Percentiles rank a stretch among this genome's conserved stretches.
phyloP scores from a whole-genome alignment of 1,140 invertebrate genomes.

The silkworm (Bombyx mori) region DNA sequence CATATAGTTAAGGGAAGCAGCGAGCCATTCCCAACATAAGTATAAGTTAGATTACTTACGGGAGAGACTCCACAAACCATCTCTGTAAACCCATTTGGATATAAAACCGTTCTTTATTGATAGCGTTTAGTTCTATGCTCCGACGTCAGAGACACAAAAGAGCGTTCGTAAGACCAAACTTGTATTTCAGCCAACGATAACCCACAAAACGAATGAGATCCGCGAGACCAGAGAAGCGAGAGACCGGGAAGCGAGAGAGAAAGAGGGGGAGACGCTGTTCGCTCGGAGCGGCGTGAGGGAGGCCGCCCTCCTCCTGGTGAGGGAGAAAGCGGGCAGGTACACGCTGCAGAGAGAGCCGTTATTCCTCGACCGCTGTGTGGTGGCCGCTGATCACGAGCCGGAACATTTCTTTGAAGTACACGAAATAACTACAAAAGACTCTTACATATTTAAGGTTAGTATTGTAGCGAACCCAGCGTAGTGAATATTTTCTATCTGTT shows the following conservation, averaged over 20 bases:
- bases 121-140: no score
- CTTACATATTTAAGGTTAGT: constrained; percentile 93
- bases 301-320: constrained; percentile 88
- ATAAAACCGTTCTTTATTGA: no score
- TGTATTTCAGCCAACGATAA: constrained; percentile 53
- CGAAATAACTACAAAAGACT: constrained; percentile 92
- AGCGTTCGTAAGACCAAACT: background rate
- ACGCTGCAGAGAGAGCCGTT: constrained; percentile 90
- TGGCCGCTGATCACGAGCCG: constrained; percentile 88
- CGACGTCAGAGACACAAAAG: no score
- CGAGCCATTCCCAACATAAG: no score
- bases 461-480: background rate
- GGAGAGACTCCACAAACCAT: no score
- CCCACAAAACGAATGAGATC: constrained; percentile 64
- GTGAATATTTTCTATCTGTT: no score
- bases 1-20: no score
- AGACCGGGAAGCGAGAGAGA: constrained; percentile 53
- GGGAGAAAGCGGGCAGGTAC: constrained; percentile 92
- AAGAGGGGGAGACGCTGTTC: constrained; percentile 66
- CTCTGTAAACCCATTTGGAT: no score
- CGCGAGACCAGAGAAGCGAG: constrained; percentile 57
- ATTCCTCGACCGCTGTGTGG: constrained; percentile 90
- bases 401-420: constrained; percentile 97
- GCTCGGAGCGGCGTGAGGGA: constrained; percentile 83
- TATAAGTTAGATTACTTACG: no score